A percentile compares a stretch with the other conserved stretches of the same genome.
These are phyloP conservation scores for Neoscelio sp. DNA, from an alignment of 2,888 invertebrate genomes.

Conservation along the genomic window DNA sequence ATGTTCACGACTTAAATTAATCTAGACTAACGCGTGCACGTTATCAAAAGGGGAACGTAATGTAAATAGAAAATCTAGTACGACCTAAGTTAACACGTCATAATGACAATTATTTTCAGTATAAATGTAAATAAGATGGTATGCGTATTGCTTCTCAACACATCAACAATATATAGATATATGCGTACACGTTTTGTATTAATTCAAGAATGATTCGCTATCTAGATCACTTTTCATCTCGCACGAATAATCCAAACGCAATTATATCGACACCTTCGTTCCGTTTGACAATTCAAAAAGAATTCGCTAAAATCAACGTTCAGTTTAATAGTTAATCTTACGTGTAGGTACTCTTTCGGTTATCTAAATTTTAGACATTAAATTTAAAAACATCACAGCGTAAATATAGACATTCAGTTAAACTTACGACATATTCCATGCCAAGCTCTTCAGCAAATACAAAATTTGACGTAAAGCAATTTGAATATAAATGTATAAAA, in stretches of 20 bases:
- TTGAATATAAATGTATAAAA: conserved; percentile 34
- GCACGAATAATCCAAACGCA: too few species aligned
- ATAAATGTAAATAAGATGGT: conserved; percentile 57
- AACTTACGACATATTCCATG: conserved; percentile 18
- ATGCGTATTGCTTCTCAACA: conserved; percentile 42
- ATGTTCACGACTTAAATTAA: conserved; percentile 44
- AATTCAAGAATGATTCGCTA: conserved; percentile 20
- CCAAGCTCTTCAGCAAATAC: neutral
- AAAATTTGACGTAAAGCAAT: neutral
- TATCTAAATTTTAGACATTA: conserved; percentile 35
- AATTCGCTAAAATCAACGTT: conserved; percentile 17
- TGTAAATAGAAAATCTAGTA: conserved; percentile 51
- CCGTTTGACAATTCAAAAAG: conserved; percentile 16
- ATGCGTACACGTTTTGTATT: too few species aligned
- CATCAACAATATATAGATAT: too few species aligned
- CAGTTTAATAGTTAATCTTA: conserved; percentile 34
- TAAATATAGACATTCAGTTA: conserved; percentile 45
- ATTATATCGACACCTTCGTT: conserved; percentile 18
- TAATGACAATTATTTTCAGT: conserved; percentile 49
- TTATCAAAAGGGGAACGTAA: conserved; percentile 51
- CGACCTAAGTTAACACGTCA: conserved; percentile 39
- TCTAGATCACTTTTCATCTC: conserved; percentile 47
- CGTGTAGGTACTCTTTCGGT: conserved; percentile 37
- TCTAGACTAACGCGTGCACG: conserved; percentile 51
- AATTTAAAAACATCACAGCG: conserved; percentile 59